Evolutionary conservation across 2,888 invertebrate genomes (phyloP), one percentile per base, ranked within the genome.

Genomic region (Noctua fimbriata): DNA sequence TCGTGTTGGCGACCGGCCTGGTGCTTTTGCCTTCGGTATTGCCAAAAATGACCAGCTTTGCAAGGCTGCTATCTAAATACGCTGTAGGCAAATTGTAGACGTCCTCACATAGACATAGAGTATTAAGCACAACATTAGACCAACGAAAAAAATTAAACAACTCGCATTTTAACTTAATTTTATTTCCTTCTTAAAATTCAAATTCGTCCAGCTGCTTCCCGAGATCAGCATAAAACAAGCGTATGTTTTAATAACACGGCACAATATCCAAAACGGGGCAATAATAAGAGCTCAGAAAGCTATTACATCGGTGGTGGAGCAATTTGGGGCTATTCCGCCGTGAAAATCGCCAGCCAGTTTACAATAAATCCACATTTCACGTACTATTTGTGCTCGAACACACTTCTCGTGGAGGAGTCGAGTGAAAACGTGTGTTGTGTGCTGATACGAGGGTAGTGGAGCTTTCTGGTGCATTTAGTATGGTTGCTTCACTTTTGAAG

Each of bases 221-320:
- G 41, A 82, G 83, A 76, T 86, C 79, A 83, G 75, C 73, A 87
- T 87, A 87, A 87, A 83, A 85, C 76, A 87, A 74, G 60, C 69
- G 80, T 85, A 85, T 81, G 85, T 89, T 88, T 84, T 85, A 87
- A 90, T 90, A 88, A 83, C 85, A 90, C 86, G 88, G 86, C 87
- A 89, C 88, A 90, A 91, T 89, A 91, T 81, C 90, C 89, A 89
- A 91, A 92, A 92, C 89, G 65, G 79, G 70, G 89, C 91, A 91
- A 92, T 91, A 91, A 90, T 88, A 90, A 88, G 87, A 89, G 91
- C 91, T 92, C 91, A 90, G 89, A 91, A 92, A 90, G 91, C 92
- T 89, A 91, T 93, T 91, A 91, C 91, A 87, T 83, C 83, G 86
- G 84, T 84, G 87, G 81, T 89, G 87, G 90, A 82, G 86, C 89